Base-by-base conservation (phyloP, 2,797 vertebrate genomes). In the Chrysocyon brachyurus region DNA sequence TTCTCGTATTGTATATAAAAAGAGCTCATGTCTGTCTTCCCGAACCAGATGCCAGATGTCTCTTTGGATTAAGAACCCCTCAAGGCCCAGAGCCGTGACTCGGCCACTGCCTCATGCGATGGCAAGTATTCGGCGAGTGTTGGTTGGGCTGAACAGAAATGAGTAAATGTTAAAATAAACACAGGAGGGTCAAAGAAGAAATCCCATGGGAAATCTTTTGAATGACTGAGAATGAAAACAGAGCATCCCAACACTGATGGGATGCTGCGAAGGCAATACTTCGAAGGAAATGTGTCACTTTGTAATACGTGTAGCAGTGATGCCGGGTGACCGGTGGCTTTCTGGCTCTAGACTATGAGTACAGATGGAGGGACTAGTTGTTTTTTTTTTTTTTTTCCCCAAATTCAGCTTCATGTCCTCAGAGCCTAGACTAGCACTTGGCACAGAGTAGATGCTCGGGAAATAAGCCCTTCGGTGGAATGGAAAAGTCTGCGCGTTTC, bases 61-160 rank as follows among this genome's bases (percentile, higher is more conserved):
- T 83, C 61, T 90, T 66, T 83, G 61, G 16, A 2, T 17, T 24
- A 31, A 0, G 3, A 92, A n/a, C 24, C 68, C 17, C 52, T 22
- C 31, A 36, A 78, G 57, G n/a, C 64, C 31, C 3, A 19, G 87
- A 95, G 40, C 10, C 11, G 12, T 31, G 31, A 26, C 11, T 5
- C 15, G 12, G 21, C 15, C 36, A 17, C 11, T 12, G 3, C 31
- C 68, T 19, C 52, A 7, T 31, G 17, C 11, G 19, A 9, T 0
- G 64, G 28, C 52, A 86, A 12, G 14, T 12, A 17, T 11, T 57
- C 49, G 6, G 54, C 12, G 33, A 54, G 46, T 14, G 10, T 0
- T 28, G 57, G 61, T 7, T 54, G 5, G 19, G 56, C 19, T 63
- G 46, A 85, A 49, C 1, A 40, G 78, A 77, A 85, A 33, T 77